Conservation (phyloP, 1,140 invertebrate genomes). For the Rhynchophorus ferrugineus region DNA sequence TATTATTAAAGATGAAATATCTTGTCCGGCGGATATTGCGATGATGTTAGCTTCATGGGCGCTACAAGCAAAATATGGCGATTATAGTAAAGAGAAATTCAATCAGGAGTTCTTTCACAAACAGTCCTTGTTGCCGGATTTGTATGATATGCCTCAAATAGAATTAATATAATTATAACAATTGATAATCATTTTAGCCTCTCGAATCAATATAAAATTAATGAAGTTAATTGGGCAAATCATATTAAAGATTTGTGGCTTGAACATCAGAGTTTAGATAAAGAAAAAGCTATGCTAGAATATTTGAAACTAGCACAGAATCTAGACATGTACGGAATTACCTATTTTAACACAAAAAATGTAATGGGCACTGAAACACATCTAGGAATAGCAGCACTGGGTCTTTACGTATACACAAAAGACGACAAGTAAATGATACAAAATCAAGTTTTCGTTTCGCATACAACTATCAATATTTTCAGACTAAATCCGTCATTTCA, state of each 20-base stretch:
- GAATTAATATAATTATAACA: not conserved
- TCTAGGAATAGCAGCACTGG: constrained; percentile 71
- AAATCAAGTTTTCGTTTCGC: constrained; percentile 7
- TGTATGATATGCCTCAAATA: constrained; percentile 18
- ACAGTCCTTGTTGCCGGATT: constrained; percentile 33
- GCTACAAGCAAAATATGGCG: constrained; percentile 36
- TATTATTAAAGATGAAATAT: constrained; percentile 35
- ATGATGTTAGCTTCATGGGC: constrained; percentile 39
- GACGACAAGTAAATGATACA: constrained; percentile 53
- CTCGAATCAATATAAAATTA: constrained; percentile 33
- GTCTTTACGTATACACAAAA: constrained; percentile 70
- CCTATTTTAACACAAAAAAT: constrained; percentile 67
- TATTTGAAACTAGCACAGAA: constrained; percentile 69
- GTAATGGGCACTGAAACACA: constrained; percentile 66
- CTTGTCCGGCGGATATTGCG: constrained; percentile 38
- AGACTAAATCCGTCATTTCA: constrained; percentile 36
- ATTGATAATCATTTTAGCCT: constrained; percentile 23
- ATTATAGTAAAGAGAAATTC: constrained; percentile 30
- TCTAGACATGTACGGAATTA: constrained; percentile 76
- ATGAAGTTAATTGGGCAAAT: constrained; percentile 31
- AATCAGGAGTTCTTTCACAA: constrained; percentile 29
- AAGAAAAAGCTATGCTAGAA: constrained; percentile 71
- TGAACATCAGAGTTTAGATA: constrained; percentile 37
- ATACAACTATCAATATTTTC: constrained; percentile 17
- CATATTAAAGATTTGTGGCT: constrained; percentile 36